Conservation (phyloP, 1,140 invertebrate species). For the Nylanderia fulva region DNA sequence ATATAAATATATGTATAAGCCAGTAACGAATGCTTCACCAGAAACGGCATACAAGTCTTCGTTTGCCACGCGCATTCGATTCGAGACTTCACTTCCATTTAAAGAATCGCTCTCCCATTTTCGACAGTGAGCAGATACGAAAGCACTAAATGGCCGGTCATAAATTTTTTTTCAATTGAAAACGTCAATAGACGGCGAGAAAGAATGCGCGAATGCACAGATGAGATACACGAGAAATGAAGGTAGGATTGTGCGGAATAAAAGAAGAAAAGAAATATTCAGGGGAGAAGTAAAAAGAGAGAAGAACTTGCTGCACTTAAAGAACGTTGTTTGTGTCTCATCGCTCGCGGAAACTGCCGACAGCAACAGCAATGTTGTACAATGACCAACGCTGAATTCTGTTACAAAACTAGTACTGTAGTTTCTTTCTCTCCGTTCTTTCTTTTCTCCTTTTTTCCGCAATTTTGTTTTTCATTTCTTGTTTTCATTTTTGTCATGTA, state of each 20-base stretch:
- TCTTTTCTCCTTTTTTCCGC: background rate
- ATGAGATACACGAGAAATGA: background rate
- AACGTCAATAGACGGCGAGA: background rate
- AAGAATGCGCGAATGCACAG: background rate
- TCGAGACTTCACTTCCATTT: constrained; percentile 36
- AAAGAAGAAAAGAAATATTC: background rate
- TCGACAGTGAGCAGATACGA: background rate
- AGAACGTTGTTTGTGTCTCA: constrained; percentile 59
- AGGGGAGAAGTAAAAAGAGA: background rate
- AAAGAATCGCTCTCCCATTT: constrained; percentile 21
- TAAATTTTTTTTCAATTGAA: constrained; percentile 34
- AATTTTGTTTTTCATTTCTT: background rate
- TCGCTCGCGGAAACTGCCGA: constrained; percentile 55
- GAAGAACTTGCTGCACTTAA: constrained; percentile 30
- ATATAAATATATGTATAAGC: too few relatives aligned
- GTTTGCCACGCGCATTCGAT: background rate
- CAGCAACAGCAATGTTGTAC: constrained; percentile 49
- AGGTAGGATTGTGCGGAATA: background rate
- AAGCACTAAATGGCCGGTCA: background rate
- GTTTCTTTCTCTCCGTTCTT: background rate
- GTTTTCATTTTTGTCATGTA: background rate
- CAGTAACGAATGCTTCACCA: constrained; percentile 9
- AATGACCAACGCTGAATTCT: constrained; percentile 52
- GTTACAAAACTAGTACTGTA: constrained; percentile 35
- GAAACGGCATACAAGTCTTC: background rate